Evolutionary conservation across 2,888 invertebrate species (phyloP).

Genomic region (Pyrochroa serraticornis): DNA sequence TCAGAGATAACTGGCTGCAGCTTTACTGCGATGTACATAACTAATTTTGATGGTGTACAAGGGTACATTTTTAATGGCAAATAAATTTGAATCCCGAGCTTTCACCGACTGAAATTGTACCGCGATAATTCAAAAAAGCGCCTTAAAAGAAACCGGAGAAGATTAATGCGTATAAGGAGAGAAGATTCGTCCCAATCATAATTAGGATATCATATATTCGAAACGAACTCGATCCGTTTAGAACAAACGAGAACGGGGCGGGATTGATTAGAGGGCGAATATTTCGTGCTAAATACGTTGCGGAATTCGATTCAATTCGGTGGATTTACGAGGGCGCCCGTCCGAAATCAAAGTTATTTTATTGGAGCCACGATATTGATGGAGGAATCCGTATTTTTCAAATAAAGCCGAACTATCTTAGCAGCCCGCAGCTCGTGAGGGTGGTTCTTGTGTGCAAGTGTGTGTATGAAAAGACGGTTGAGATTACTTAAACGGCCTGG

Average conservation of each 20-base stretch:
- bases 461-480: constrained; percentile 5
- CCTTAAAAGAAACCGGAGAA: no score
- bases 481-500: constrained; percentile 7
- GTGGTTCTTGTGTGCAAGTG: neutral
- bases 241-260: no score
- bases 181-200: no score
- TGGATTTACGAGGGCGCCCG: neutral
- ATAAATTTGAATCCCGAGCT: no score
- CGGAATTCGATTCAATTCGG: neutral
- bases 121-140: no score
- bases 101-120: no score
- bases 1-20: no score
- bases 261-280: neutral
- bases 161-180: no score
- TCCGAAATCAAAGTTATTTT: neutral
- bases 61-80: no score
- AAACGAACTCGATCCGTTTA: neutral
- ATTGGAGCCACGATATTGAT: neutral
- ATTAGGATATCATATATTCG: no score
- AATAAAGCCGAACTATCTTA: constrained; percentile 3
- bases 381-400: neutral
- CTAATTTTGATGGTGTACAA: no score
- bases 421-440: neutral
- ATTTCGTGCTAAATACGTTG: neutral
- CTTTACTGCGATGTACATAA: no score